Conservation (phyloP, 2,797 vertebrate genomes). For the Poecilia wingei region DNA sequence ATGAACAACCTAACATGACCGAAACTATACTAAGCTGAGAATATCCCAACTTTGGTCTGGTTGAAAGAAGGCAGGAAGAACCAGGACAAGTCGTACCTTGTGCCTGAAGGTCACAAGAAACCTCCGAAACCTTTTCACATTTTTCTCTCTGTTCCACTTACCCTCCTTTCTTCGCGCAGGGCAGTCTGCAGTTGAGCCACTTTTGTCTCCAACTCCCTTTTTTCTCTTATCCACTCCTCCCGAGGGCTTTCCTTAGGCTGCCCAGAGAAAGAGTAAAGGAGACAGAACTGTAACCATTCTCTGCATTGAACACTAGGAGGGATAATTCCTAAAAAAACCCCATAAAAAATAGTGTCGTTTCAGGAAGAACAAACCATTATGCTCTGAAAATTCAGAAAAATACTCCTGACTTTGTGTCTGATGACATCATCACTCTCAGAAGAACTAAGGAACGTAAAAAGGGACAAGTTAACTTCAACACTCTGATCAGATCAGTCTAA, state of each 20-base stretch:
- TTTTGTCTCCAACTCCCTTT: slow-evolving; percentile 77
- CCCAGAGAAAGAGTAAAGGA: slow-evolving; percentile 12
- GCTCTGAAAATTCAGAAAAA: slow-evolving; percentile 86
- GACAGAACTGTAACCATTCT: not conserved
- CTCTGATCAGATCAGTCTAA: not conserved
- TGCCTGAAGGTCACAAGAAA: slow-evolving; percentile 4
- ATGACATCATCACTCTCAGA: slow-evolving; percentile 82
- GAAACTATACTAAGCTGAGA: not conserved
- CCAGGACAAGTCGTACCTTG: not conserved
- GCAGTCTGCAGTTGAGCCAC: slow-evolving; percentile 82
- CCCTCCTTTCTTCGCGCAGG: slow-evolving; percentile 82
- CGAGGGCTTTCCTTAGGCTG: slow-evolving; percentile 60
- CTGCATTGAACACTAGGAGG: not conserved
- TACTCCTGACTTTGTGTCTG: slow-evolving; percentile 83
- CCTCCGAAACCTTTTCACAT: not conserved
- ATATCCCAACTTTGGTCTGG: not conserved
- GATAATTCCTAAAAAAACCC: not conserved
- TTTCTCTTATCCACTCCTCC: slow-evolving; percentile 75
- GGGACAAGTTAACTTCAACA: not conserved
- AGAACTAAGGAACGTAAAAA: slow-evolving; percentile 72
- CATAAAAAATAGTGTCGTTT: not conserved
- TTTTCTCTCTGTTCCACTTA: slow-evolving; percentile 51
- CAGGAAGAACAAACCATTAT: slow-evolving; percentile 78
- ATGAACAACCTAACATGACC: not conserved
- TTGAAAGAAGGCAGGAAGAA: not conserved